A percentile compares a stretch with the other conserved stretches of the same genome.
Evolutionary conservation across 2,888 invertebrate species (phyloP).

Genomic region (Lacanobia wlatinum): DNA sequence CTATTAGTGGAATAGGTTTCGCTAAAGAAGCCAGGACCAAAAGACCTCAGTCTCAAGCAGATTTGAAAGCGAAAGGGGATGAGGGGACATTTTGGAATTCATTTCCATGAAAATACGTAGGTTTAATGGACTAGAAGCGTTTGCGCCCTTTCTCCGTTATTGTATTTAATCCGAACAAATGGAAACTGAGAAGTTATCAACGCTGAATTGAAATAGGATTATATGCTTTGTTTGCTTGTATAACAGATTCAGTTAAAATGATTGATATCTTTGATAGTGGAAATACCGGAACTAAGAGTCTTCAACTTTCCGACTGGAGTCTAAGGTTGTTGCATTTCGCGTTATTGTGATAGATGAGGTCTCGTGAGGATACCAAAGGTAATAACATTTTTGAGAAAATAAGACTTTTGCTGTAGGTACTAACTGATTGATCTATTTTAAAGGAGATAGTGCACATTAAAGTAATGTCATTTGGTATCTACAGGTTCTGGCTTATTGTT

Average conservation of each 20-base stretch:
- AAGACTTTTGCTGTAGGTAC: not conserved
- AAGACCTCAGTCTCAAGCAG: constrained; percentile 38
- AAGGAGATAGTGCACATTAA: not conserved
- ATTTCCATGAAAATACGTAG: constrained; percentile 65
- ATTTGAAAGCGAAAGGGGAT: constrained; percentile 52
- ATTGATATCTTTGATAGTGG: not conserved
- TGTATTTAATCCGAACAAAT: constrained; percentile 49
- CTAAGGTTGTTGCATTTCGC: not conserved
- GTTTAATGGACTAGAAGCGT: constrained; percentile 58
- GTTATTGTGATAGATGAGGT: constrained; percentile 27
- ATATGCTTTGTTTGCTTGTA: constrained; percentile 11
- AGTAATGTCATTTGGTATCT: no score
- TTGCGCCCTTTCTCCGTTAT: constrained; percentile 53
- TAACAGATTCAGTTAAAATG: constrained; percentile 5
- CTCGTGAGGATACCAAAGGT: not conserved
- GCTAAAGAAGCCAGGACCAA: constrained; percentile 33
- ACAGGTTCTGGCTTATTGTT: not conserved
- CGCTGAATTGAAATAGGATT: constrained; percentile 7
- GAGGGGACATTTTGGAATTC: constrained; percentile 51
- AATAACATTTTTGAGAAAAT: not conserved
- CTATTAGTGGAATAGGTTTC: constrained; percentile 25
- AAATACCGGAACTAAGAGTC: not conserved
- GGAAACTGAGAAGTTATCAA: constrained; percentile 34
- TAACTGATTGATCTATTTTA: constrained; percentile 16
- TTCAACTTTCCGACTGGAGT: not conserved